Evolutionary conservation across 2,888 invertebrate species (phyloP).

Genomic region (Torymus texanus): DNA sequence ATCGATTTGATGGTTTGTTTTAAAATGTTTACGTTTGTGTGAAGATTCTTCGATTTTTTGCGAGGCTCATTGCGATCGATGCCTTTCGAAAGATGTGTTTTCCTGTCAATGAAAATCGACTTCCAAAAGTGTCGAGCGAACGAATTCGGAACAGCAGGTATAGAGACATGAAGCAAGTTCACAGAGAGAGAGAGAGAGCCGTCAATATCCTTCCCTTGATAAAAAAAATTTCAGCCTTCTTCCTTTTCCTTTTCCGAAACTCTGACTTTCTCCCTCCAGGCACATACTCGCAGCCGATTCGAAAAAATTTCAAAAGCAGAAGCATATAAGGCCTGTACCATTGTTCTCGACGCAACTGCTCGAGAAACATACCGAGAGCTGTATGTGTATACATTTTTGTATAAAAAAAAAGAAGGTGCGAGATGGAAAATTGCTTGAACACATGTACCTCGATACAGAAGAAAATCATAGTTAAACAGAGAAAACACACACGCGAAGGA

Average conservation of each 20-base stretch:
- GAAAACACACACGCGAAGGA: constrained; percentile 61
- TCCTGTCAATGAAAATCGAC: constrained; percentile 42
- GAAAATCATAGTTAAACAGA: constrained; percentile 53
- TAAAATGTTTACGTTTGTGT: constrained; percentile 36
- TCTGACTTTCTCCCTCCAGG: constrained; percentile 59
- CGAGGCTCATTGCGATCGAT: constrained; percentile 44
- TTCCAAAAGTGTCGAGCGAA: constrained; percentile 50
- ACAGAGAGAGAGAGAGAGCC: background rate
- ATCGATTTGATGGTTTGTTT: constrained; percentile 19
- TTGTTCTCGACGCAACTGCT: constrained; percentile 31
- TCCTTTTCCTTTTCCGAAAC: constrained; percentile 55
- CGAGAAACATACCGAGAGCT: constrained; percentile 45
- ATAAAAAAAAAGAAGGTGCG: constrained; percentile 47
- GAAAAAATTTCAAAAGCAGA: constrained; percentile 28
- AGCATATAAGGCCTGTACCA: constrained; percentile 39
- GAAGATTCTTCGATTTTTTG: constrained; percentile 40
- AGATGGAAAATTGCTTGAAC: constrained; percentile 54
- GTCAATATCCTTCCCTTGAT: constrained; percentile 37
- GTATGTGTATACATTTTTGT: constrained; percentile 44
- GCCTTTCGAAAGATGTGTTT: constrained; percentile 53
- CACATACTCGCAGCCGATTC: constrained; percentile 34
- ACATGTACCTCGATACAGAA: constrained; percentile 58
- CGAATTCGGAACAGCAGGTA: background rate
- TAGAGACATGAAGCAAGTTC: background rate
- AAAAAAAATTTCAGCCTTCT: constrained; percentile 44